A percentile compares a stretch with the other conserved stretches of the same genome.
Evolutionary conservation across 30 jellyfish, hydroid and myxozoan genomes (phyloP).

Genomic region (Euphysa ruthae): DNA sequence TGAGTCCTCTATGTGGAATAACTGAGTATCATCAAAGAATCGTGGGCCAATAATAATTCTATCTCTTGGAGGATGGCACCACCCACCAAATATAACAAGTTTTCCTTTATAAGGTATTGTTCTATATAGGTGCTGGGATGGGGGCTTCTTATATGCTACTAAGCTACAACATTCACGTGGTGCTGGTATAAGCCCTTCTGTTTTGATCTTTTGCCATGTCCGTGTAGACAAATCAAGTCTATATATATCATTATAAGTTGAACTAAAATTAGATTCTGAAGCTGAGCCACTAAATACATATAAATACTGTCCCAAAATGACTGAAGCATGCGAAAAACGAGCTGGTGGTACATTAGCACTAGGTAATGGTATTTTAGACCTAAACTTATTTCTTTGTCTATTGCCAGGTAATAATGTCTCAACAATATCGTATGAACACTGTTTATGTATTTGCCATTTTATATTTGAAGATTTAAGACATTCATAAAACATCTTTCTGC

Average conservation of each 20-base stretch:
- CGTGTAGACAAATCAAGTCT: constrained; percentile 42
- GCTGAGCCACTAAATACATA: constrained; percentile 78
- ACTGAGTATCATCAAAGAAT: constrained; percentile 56
- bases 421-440: constrained; percentile 22
- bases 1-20: constrained; percentile 34
- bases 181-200: constrained; percentile 81
- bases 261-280: constrained; percentile 36
- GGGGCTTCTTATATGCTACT: constrained; percentile 34
- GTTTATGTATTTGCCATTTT: constrained; percentile 29
- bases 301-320: constrained; percentile 36
- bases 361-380: constrained; percentile 19
- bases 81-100: constrained; percentile 76
- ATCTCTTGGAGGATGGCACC: constrained; percentile 79
- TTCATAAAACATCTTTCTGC: constrained; percentile 27
- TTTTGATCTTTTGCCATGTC: constrained; percentile 51
- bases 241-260: constrained; percentile 71
- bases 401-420: constrained; percentile 29
- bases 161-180: constrained; percentile 84
- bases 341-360: constrained; percentile 48
- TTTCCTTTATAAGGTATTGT: constrained; percentile 16
- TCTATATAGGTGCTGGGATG: not conserved
- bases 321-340: constrained; percentile 69
- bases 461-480: constrained; percentile 33
- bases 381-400: not conserved
- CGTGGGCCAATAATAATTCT: constrained; percentile 62